Percentiles rank a stretch among this genome's conserved stretches.
Conservation (phyloP, 2,888 invertebrate genomes). For the Hypena proboscidalis region DNA sequence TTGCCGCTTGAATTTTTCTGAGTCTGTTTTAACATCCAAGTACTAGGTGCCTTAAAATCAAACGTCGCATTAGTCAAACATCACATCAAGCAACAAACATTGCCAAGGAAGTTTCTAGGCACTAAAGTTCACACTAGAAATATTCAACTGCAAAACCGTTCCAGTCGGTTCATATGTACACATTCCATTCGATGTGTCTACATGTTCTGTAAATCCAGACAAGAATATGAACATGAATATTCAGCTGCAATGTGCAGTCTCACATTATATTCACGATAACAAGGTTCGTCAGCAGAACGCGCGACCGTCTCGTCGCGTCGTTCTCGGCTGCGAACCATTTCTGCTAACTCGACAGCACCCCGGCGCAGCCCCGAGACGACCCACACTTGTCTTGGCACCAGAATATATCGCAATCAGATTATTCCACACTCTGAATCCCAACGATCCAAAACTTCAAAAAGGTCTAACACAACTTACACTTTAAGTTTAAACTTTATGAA, state of each 20-base stretch:
- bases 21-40: too few relatives aligned
- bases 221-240: slow-evolving; percentile 78
- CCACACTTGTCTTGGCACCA: slow-evolving; percentile 59
- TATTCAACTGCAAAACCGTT: background rate
- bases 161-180: background rate
- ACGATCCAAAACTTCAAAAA: slow-evolving; percentile 28
- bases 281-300: slow-evolving; percentile 80
- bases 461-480: slow-evolving; percentile 27
- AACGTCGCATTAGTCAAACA: background rate
- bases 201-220: slow-evolving; percentile 37
- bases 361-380: slow-evolving; percentile 27
- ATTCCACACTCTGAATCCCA: slow-evolving; percentile 27
- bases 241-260: slow-evolving; percentile 67
- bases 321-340: slow-evolving; percentile 54
- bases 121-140: slow-evolving; percentile 13
- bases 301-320: slow-evolving; percentile 45
- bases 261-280: slow-evolving; percentile 75
- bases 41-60: too few relatives aligned
- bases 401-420: slow-evolving; percentile 46
- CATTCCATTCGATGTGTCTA: slow-evolving; percentile 31
- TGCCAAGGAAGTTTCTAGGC: background rate
- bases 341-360: slow-evolving; percentile 59
- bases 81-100: background rate
- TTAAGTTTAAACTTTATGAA: slow-evolving; percentile 26
- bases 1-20: too few relatives aligned